A percentile compares a stretch with the other conserved stretches of the same genome.
These are phyloP conservation scores for Phenacoccus solenopsis DNA, from an alignment of 1,140 invertebrate genomes.

Conservation along the genomic window DNA sequence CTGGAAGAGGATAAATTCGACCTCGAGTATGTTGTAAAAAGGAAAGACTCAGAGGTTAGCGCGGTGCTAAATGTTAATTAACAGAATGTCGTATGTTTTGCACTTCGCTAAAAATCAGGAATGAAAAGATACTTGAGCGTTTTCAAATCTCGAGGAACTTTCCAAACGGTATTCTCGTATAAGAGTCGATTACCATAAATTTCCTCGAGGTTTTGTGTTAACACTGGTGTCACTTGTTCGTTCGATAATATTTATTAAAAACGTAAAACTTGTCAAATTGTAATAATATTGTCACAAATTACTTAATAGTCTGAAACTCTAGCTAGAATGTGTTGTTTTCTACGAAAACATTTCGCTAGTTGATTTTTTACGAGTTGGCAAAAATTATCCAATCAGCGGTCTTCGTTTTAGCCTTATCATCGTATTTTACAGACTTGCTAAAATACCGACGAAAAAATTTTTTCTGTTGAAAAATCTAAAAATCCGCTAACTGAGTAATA, in stretches of 20 bases:
- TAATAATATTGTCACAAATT: background rate
- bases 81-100: background rate
- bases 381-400: too few relatives aligned
- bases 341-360: too few relatives aligned
- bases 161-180: background rate
- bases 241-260: background rate
- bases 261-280: background rate
- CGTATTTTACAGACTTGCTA: too few relatives aligned
- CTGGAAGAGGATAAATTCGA: constrained; percentile 96
- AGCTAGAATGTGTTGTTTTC: too few relatives aligned
- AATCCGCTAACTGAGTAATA: too few relatives aligned
- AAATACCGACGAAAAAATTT: too few relatives aligned
- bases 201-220: background rate
- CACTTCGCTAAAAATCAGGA: background rate
- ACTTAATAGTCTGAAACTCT: too few relatives aligned
- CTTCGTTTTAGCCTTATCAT: too few relatives aligned
- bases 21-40: constrained; percentile 92
- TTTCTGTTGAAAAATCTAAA: too few relatives aligned
- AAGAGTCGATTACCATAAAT: background rate
- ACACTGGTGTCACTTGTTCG: background rate
- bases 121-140: background rate
- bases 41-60: constrained; percentile 89
- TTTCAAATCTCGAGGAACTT: background rate
- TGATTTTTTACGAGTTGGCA: too few relatives aligned
- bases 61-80: constrained; percentile 18